These are phyloP conservation scores for Zaprionus lineosus DNA, from an alignment of 2,888 invertebrate species.

Conservation along the genomic window DNA sequence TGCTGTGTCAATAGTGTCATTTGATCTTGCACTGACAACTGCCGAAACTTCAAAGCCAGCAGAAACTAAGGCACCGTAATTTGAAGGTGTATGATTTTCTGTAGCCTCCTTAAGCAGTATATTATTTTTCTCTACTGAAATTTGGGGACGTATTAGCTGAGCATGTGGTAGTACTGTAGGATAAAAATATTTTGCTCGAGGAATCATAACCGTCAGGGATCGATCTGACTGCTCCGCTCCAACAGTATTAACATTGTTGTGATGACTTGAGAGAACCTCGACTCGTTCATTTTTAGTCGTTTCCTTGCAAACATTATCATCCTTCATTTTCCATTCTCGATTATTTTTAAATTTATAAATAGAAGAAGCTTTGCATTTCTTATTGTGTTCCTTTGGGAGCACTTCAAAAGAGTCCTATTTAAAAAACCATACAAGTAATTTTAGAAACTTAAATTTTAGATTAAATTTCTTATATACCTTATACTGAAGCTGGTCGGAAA, in stretches of 20 bases:
- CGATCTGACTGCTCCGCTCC: slow-evolving; percentile 85
- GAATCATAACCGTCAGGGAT: slow-evolving; percentile 93
- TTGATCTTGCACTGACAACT: slow-evolving; percentile 85
- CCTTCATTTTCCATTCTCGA: too few species aligned
- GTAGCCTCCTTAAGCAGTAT: too few species aligned
- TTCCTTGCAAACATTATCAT: too few species aligned
- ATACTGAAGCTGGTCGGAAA: slow-evolving; percentile 83
- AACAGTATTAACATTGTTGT: not conserved
- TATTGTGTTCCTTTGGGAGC: not conserved
- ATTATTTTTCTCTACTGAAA: slow-evolving; percentile 39
- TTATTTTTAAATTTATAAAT: not conserved
- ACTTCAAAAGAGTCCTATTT: not conserved
- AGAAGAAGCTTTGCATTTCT: not conserved
- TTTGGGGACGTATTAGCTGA: slow-evolving; percentile 43
- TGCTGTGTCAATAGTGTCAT: slow-evolving; percentile 11
- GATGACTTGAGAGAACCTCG: too few species aligned
- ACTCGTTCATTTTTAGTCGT: too few species aligned
- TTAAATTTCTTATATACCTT: slow-evolving; percentile 70
- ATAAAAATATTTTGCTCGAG: slow-evolving; percentile 91
- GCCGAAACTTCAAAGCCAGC: slow-evolving; percentile 94
- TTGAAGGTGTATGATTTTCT: not conserved
- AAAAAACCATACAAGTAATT: too few species aligned
- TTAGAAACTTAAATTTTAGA: too few species aligned
- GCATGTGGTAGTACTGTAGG: slow-evolving; percentile 84
- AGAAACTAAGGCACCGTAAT: slow-evolving; percentile 89